Conservation (phyloP, 2,888 invertebrate species). For the Eucera pruinosa region DNA sequence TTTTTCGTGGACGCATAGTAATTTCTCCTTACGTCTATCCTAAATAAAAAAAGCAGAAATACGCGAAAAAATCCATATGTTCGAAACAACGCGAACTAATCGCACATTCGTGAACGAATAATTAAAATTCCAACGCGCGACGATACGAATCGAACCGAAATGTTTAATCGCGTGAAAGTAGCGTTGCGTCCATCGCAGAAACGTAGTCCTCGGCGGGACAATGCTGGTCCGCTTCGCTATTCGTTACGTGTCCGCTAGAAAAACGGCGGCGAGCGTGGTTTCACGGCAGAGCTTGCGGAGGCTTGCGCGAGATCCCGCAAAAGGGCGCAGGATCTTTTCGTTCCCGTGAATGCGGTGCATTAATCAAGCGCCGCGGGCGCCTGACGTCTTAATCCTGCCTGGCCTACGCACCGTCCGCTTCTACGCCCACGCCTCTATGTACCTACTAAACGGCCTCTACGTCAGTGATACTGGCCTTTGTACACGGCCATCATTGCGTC, state of each 20-base stretch:
- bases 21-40: too few species aligned
- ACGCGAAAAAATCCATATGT: too few species aligned
- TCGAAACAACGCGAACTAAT: too few species aligned
- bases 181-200: too few species aligned
- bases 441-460: slow-evolving; percentile 61
- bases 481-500: slow-evolving; percentile 44
- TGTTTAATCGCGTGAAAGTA: too few species aligned
- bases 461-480: slow-evolving; percentile 46
- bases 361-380: slow-evolving; percentile 83
- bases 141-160: too few species aligned
- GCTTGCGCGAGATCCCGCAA: slow-evolving; percentile 71
- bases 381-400: slow-evolving; percentile 83
- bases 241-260: slow-evolving; percentile 47
- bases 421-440: slow-evolving; percentile 74
- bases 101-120: too few species aligned
- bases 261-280: slow-evolving; percentile 55
- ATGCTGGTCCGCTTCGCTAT: slow-evolving; percentile 28
- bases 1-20: too few species aligned
- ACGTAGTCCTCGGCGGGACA: slow-evolving; percentile 8
- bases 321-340: slow-evolving; percentile 78
- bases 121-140: too few species aligned
- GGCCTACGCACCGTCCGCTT: slow-evolving; percentile 78
- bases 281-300: slow-evolving; percentile 15
- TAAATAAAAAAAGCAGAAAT: too few species aligned
- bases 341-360: slow-evolving; percentile 81